Conservation (phyloP, 2,797 vertebrate genomes). For the Darevskia mixta region DNA sequence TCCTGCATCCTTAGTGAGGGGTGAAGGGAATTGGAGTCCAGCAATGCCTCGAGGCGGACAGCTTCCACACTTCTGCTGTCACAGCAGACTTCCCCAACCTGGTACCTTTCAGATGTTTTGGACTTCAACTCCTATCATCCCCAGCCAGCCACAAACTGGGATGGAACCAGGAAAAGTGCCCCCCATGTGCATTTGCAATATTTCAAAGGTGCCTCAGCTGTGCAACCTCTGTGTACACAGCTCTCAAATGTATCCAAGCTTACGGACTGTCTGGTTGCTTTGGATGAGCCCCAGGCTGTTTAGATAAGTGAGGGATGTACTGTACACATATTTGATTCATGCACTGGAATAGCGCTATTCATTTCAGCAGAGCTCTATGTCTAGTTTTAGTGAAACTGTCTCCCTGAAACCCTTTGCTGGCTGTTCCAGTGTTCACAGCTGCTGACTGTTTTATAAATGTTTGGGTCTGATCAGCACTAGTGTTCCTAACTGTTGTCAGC, state of each 20-base stretch:
- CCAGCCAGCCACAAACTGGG: background rate
- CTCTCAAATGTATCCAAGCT: conserved; percentile 10
- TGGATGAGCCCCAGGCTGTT: conserved; percentile 25
- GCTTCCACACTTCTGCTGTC: too few relatives aligned
- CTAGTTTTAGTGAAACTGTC: background rate
- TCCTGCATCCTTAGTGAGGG: too few relatives aligned
- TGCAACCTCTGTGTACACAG: background rate
- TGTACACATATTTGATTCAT: conserved; percentile 35
- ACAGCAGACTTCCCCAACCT: too few relatives aligned
- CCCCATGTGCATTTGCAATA: background rate
- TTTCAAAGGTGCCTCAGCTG: conserved; percentile 4
- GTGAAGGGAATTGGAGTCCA: too few relatives aligned
- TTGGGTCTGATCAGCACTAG: background rate
- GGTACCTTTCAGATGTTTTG: too few relatives aligned
- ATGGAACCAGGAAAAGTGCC: background rate
- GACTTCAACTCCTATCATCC: too few relatives aligned
- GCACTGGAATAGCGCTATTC: background rate
- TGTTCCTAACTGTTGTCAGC: background rate
- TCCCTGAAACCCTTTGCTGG: background rate
- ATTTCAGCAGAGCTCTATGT: conserved; percentile 7
- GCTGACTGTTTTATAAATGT: background rate
- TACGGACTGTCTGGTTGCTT: conserved; percentile 9
- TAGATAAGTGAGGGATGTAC: conserved; percentile 18
- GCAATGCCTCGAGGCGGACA: too few relatives aligned
- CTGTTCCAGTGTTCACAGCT: background rate